These are phyloP conservation scores for Drosophila asahinai DNA, from an alignment of 1,140 invertebrate genomes.

Conservation along the genomic window DNA sequence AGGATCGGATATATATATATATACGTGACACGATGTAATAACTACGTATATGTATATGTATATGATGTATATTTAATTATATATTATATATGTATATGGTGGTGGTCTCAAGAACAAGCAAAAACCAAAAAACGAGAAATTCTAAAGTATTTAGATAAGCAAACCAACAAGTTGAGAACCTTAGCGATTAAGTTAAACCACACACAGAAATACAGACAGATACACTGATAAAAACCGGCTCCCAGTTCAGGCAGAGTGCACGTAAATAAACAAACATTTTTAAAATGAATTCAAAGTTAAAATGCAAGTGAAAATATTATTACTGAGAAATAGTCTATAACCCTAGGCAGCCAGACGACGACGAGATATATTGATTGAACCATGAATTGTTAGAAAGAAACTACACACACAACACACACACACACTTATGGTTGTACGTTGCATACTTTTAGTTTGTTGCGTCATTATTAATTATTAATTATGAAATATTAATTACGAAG, in stretches of 20 bases:
- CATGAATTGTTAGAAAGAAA: conserved; percentile 46
- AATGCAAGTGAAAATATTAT: conserved; percentile 58
- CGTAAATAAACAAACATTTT: conserved; percentile 47
- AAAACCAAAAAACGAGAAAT: conserved; percentile 73
- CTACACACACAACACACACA: conserved; percentile 44
- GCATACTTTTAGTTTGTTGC: conserved; percentile 61
- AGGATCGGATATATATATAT: conserved; percentile 30
- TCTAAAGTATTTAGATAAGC: conserved; percentile 84
- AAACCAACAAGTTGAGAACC: conserved; percentile 67
- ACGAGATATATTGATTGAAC: conserved; percentile 45
- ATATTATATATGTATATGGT: conserved; percentile 74
- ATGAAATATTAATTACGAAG: conserved; percentile 10
- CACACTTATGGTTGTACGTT: conserved; percentile 78
- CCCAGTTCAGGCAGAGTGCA: conserved; percentile 53
- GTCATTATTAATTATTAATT: conserved; percentile 38
- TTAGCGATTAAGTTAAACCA: conserved; percentile 72
- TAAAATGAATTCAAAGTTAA: conserved; percentile 59
- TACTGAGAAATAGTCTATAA: conserved; percentile 59
- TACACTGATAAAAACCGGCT: conserved; percentile 23
- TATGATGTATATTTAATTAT: conserved; percentile 66
- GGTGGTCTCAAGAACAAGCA: conserved; percentile 65
- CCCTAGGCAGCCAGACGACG: conserved; percentile 19
- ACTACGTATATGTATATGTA: conserved; percentile 56
- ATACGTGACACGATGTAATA: conserved; percentile 66
- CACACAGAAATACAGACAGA: conserved; percentile 27